Conservation (phyloP, 2,113 vertebrate species). For the Lates calcarifer region DNA sequence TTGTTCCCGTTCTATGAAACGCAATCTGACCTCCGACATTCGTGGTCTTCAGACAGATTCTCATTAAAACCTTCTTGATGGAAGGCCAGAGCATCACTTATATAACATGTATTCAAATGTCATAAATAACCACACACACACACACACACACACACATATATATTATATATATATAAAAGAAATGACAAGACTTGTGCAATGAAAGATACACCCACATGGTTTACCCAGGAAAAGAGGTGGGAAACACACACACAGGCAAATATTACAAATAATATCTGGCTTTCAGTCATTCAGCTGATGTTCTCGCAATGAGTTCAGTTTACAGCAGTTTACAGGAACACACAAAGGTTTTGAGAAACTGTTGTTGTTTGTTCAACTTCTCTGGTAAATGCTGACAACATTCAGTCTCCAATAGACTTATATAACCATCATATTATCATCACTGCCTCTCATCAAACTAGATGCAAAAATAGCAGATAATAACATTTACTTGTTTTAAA, state of each 20-base stretch:
- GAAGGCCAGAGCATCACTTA: not conserved
- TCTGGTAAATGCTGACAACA: slow-evolving; percentile 4
- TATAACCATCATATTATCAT: not conserved
- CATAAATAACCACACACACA: not conserved
- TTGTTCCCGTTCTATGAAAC: not conserved
- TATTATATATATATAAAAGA: no score
- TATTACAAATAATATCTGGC: slow-evolving; percentile 40
- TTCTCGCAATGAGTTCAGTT: slow-evolving; percentile 56
- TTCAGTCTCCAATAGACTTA: not conserved
- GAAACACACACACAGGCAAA: slow-evolving; percentile 14
- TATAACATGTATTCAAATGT: not conserved
- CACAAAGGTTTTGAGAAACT: slow-evolving; percentile 31
- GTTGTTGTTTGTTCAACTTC: not conserved
- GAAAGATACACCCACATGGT: slow-evolving; percentile 10
- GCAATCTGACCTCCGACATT: not conserved
- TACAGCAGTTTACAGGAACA: slow-evolving; percentile 49
- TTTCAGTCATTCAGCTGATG: slow-evolving; percentile 41
- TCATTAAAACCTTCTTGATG: not conserved
- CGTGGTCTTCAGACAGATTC: not conserved
- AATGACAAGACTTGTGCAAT: not conserved
- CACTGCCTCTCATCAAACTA: not conserved
- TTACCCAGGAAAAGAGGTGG: not conserved
- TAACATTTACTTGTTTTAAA: not conserved
- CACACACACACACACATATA: no score
- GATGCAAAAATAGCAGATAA: not conserved